Evolutionary conservation across 2,113 vertebrate genomes (phyloP).

Genomic region (Gulo gulo): DNA sequence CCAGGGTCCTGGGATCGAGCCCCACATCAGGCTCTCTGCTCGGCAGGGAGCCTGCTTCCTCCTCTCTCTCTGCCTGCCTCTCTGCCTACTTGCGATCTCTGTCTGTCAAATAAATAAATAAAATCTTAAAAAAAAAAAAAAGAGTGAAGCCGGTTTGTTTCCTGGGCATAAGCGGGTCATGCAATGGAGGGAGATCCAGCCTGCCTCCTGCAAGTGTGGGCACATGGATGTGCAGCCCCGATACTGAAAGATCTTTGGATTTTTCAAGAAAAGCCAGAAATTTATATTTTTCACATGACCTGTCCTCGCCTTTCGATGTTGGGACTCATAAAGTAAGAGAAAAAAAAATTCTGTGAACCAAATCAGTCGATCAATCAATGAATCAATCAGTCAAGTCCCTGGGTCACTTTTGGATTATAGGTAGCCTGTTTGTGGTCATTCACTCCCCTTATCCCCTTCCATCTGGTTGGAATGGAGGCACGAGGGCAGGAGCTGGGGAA

Average conservation of each 20-base stretch:
- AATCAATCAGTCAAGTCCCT: background rate
- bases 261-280: background rate
- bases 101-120: too few species aligned
- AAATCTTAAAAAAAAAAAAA: too few species aligned
- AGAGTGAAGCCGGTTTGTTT: background rate
- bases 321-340: background rate
- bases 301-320: background rate
- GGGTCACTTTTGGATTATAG: background rate
- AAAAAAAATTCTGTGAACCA: background rate
- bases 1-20: too few species aligned
- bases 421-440: background rate
- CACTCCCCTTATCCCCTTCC: background rate
- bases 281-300: background rate
- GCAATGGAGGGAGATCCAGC: too few species aligned
- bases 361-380: background rate
- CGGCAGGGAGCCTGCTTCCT: too few species aligned
- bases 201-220: background rate
- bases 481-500: background rate
- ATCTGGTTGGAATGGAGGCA: background rate
- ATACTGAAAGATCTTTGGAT: background rate
- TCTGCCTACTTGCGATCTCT: too few species aligned
- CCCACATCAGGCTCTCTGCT: too few species aligned
- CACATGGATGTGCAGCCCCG: background rate
- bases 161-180: background rate
- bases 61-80: too few species aligned